Conservation (phyloP, 2,113 vertebrate genomes). For the Chionis minor region DNA sequence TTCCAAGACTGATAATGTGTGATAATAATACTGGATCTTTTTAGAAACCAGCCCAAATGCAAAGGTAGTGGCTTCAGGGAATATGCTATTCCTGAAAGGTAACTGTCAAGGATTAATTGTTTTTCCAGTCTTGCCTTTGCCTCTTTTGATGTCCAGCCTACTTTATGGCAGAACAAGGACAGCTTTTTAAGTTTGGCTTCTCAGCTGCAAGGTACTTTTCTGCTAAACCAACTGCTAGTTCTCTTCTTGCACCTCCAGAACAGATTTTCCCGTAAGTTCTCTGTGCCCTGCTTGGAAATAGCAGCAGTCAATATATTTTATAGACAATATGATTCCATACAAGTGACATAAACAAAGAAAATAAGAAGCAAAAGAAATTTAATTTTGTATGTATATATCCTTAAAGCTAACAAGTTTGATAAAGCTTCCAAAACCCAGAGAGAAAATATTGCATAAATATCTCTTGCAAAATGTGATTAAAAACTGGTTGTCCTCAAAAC, state of each 20-base stretch:
- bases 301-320: neutral
- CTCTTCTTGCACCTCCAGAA: neutral
- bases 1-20: neutral
- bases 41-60: neutral
- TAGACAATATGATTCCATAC: neutral
- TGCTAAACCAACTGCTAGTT: neutral
- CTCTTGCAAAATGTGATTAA: neutral
- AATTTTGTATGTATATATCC: neutral
- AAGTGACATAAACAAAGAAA: neutral
- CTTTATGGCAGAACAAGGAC: slow-evolving; percentile 10
- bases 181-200: neutral
- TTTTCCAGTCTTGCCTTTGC: neutral
- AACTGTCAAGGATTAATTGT: slow-evolving; percentile 6
- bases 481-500: neutral
- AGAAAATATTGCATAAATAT: neutral
- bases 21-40: neutral
- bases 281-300: neutral
- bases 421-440: neutral
- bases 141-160: neutral
- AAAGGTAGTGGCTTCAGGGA: neutral
- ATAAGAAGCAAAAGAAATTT: neutral
- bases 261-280: neutral
- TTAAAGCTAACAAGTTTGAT: neutral
- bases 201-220: neutral
- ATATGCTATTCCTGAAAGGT: neutral